Evolutionary conservation across 2,113 vertebrate species (phyloP), one percentile per base, ranked within the genome.

Genomic region (Meleagris gallopavo): DNA sequence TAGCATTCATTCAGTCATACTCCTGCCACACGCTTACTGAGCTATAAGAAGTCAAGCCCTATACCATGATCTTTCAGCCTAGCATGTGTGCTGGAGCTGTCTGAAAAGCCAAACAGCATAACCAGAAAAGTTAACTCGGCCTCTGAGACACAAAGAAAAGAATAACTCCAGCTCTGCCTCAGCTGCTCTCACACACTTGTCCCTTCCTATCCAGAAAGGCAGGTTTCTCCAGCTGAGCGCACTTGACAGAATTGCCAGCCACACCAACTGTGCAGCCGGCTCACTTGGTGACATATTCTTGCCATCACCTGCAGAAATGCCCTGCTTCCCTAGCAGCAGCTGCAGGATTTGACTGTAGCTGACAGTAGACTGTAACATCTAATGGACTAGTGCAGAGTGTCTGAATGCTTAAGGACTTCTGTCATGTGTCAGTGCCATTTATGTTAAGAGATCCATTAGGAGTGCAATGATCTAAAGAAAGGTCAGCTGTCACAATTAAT

Each of bases 361-460:
- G 96, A 97, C 96, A 97, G 91, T 45, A 77, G 85, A 91, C 83
- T 94, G 90, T 69, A 95, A 84, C 95, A 95, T 94, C 88, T 89
- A 95, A 97, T 91, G 92, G 94, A 96, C 94, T 96, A 81, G 77
- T 85, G 88, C 81, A 6, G 93, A 62, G 92, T 19, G n/a, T 83
- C 93, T 92, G 94, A 94, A 81, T 16, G 79, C 94, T 91, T 92
- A 95, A 96, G 92, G 95, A 96, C 15, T 93, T 89, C 94, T 92
- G 96, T 96, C 97, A 96, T 97, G 89, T 98, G 97, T 97, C 98
- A 97, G 78, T 54, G 67, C 66, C 25, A 40, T 83, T 97, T 96
- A 96, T 67, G 86, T 91, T 97, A 94, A 95, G 91, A 90, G 97
- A 97, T 95, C 94, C 87, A 95, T 96, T 97, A 97, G 88, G 83